These are phyloP conservation scores for Drosophila bipectinata DNA, from an alignment of 1,140 invertebrate genomes.

Conservation along the genomic window DNA sequence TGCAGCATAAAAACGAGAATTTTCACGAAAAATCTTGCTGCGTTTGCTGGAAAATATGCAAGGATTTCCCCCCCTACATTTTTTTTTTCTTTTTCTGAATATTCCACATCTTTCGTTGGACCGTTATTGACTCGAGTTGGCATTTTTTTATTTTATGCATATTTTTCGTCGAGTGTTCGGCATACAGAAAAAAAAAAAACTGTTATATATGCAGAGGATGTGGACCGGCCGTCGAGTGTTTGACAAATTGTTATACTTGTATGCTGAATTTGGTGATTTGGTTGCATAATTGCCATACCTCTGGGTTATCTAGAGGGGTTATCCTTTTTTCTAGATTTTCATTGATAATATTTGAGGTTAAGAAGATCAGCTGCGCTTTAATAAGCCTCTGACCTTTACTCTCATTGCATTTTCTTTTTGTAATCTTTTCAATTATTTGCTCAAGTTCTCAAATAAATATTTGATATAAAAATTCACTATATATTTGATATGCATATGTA, in stretches of 20 bases:
- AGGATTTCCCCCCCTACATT: neutral
- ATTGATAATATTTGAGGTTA: neutral
- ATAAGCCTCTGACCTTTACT: no score
- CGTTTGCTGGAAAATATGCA: slow-evolving; percentile 39
- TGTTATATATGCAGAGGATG: slow-evolving; percentile 25
- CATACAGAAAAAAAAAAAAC: slow-evolving; percentile 26
- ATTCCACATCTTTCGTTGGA: neutral
- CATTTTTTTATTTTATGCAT: slow-evolving; percentile 32
- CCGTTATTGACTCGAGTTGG: slow-evolving; percentile 46
- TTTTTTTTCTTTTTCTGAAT: neutral
- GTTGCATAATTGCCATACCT: slow-evolving; percentile 13
- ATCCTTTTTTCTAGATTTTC: neutral
- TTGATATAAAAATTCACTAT: no score
- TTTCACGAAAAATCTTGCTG: slow-evolving; percentile 29
- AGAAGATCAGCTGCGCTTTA: no score
- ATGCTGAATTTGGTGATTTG: slow-evolving; percentile 16
- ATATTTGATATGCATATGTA: no score
- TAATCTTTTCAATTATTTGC: no score
- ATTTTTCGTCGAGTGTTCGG: slow-evolving; percentile 40
- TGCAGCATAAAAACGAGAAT: neutral
- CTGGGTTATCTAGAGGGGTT: neutral
- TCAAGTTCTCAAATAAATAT: no score
- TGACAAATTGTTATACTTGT: slow-evolving; percentile 34
- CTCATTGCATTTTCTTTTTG: no score
- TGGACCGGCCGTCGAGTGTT: slow-evolving; percentile 24